phyloP scores from a whole-genome alignment of 2,797 vertebrate genomes.

The Ambastaia sidthimunki region DNA sequence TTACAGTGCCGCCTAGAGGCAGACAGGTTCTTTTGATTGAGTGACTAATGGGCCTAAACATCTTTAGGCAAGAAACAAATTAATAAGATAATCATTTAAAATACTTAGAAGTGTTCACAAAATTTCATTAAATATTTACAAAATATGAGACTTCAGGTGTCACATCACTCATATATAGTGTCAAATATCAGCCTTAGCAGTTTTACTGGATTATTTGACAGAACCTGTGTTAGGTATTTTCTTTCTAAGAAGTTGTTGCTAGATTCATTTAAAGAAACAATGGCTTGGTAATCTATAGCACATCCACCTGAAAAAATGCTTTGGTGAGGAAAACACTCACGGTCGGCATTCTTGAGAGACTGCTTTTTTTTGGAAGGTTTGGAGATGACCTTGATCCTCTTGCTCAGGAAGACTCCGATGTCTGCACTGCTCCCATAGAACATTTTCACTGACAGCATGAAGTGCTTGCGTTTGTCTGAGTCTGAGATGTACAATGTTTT shows the following conservation, averaged over 20 bases:
- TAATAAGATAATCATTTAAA: too few relatives aligned
- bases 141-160: too few relatives aligned
- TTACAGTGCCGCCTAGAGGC: neutral
- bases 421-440: constrained; percentile 98
- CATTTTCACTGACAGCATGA: constrained; percentile 99
- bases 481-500: constrained; percentile 99
- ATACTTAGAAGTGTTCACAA: too few relatives aligned
- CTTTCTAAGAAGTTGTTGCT: too few relatives aligned
- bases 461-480: constrained; percentile 99
- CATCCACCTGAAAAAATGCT: neutral
- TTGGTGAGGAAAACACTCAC: constrained; percentile 77
- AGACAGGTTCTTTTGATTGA: too few relatives aligned
- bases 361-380: constrained; percentile 99
- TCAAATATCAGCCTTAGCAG: too few relatives aligned
- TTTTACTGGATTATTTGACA: too few relatives aligned
- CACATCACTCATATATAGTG: too few relatives aligned
- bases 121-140: too few relatives aligned
- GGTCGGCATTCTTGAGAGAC: constrained; percentile 97
- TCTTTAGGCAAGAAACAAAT: too few relatives aligned
- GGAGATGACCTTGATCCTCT: constrained; percentile 99
- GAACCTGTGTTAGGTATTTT: too few relatives aligned
- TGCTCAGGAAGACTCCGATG: constrained; percentile 98
- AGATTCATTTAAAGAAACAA: neutral
- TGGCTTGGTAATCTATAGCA: neutral
- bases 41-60: too few relatives aligned